Evolutionary conservation across 2,888 invertebrate genomes (phyloP).

Genomic region (Standfussiana lucernea): DNA sequence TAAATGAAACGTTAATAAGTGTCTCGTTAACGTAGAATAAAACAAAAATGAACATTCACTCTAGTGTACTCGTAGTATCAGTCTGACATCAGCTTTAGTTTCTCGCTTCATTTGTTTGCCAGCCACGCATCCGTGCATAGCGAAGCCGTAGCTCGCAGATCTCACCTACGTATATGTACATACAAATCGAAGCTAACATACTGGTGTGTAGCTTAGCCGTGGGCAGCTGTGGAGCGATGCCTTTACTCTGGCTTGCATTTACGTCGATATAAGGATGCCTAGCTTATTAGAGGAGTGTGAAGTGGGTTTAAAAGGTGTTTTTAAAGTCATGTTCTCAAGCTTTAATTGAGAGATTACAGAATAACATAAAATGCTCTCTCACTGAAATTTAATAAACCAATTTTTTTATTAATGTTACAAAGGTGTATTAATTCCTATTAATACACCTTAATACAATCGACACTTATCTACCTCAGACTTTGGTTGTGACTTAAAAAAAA

Average conservation of each 20-base stretch:
- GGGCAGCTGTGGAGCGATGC: not conserved
- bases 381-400: not conserved
- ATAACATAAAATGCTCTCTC: not conserved
- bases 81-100: too few species aligned
- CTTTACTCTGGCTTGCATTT: constrained; percentile 11
- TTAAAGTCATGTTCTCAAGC: constrained; percentile 28
- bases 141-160: too few species aligned
- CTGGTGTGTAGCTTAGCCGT: not conserved
- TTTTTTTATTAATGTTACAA: not conserved
- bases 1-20: too few species aligned
- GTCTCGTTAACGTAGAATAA: too few species aligned
- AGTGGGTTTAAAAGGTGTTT: constrained; percentile 28
- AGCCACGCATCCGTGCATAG: too few species aligned
- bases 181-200: not conserved
- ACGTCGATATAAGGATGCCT: constrained; percentile 10
- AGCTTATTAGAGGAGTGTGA: constrained; percentile 29
- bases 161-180: too few species aligned
- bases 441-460: not conserved
- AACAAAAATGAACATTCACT: too few species aligned
- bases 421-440: not conserved
- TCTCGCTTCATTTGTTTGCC: too few species aligned
- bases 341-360: constrained; percentile 21
- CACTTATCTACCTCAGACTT: not conserved
- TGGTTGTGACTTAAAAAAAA: too few species aligned
- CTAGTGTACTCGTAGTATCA: too few species aligned